Evolutionary conservation across 2,113 vertebrate genomes (phyloP), one percentile per base, ranked within the genome.

Genomic region (Muntiacus muntjak): DNA sequence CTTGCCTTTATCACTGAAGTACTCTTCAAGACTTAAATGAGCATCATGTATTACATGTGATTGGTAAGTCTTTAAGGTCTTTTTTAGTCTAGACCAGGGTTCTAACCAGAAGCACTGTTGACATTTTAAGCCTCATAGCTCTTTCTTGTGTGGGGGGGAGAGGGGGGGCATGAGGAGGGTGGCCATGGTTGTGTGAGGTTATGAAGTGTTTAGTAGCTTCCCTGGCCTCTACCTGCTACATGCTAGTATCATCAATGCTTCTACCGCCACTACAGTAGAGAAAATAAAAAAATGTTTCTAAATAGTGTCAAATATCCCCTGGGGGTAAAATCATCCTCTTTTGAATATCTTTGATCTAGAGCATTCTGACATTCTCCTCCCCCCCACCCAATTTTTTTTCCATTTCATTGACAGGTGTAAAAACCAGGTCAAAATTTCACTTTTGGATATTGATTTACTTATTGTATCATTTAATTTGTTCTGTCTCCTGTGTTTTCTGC

Each of bases 151-250:
- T 13, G 19, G 12, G 9, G 4, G 3, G 19, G 15, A 4, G 47
- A 1, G 47, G 14, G 33, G 28, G 45, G 28, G 45, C 9, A 5
- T 50, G 28, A 33, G 5, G 28, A 9, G 8, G 16, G 28, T 21
- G 16, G 25, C 40, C 23, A 21, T 19, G 0, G 0, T 9, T 11
- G 16, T 3, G 0, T 40, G 6, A n/a, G 19, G 12, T 60, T 67
- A 33, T 1, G 74, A 79, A 45, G 45, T 50, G 36, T 45, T 79
- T 85, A 52, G 28, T 23, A 62, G 11, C 26, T 87, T 47, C 17
- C 5, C 7, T 55, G 25, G 2, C 19, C 5, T 62, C 25, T 36
- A 15, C 36, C n/a, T 30, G 30, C 25, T 23, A 78, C 57, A 28
- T 26, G 19, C 40, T 33, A 54, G 7, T 33, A 40, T 36, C 19